Conservation (phyloP, 2,113 vertebrate genomes). For the Ctenodactylus gundi region DNA sequence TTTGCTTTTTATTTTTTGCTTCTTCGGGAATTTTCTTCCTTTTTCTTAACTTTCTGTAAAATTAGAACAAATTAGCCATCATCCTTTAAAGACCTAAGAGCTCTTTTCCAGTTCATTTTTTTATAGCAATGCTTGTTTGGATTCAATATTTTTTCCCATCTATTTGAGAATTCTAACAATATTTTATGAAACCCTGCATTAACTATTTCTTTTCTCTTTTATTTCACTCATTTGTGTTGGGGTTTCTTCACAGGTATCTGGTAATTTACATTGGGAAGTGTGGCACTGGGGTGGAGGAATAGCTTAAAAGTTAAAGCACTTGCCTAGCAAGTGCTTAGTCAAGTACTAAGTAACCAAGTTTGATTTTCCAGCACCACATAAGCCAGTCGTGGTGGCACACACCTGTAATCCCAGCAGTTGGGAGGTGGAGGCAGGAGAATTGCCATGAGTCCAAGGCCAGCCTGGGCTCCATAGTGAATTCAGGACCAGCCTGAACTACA, state of each 20-base stretch:
- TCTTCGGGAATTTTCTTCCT: neutral
- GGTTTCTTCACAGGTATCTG: neutral
- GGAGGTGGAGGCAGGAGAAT: too few relatives aligned
- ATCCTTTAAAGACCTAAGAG: neutral
- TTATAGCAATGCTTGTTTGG: neutral
- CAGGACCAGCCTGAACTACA: too few relatives aligned
- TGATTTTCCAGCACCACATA: too few relatives aligned
- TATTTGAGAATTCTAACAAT: conserved; percentile 15
- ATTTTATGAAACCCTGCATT: neutral
- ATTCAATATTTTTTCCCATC: neutral
- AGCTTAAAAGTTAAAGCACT: too few relatives aligned
- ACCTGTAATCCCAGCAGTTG: too few relatives aligned
- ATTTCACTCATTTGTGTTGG: neutral
- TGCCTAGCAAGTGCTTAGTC: too few relatives aligned
- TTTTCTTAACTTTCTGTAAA: neutral
- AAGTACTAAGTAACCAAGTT: too few relatives aligned
- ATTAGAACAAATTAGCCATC: neutral
- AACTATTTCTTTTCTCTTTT: neutral
- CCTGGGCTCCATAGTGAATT: too few relatives aligned
- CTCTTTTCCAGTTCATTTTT: neutral
- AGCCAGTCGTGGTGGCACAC: too few relatives aligned
- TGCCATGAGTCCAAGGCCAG: too few relatives aligned
- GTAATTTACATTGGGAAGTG: neutral
- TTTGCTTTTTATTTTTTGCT: neutral
- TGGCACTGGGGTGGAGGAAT: too few relatives aligned